These are phyloP conservation scores for Plumapathes pennacea DNA, from an alignment of 92 coral and sea anemone species.

Conservation along the genomic window DNA sequence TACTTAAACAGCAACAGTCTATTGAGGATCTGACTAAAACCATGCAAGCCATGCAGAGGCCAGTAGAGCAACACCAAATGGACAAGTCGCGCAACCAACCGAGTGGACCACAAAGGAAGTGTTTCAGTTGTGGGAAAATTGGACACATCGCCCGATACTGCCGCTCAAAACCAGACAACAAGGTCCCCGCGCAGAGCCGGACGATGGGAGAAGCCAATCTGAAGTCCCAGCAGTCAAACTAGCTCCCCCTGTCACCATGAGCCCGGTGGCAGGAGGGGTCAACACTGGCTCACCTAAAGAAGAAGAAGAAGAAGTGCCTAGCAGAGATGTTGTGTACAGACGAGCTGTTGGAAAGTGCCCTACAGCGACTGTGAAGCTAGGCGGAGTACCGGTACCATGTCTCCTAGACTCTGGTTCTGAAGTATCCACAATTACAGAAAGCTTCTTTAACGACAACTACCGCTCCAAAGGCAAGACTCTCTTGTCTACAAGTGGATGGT, in stretches of 20 bases:
- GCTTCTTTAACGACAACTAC: conserved; percentile 43
- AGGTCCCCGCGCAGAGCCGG: neutral
- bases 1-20: neutral
- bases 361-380: conserved; percentile 22
- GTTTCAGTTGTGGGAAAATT: neutral
- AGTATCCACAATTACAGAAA: conserved; percentile 57
- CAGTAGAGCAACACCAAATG: neutral
- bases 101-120: neutral
- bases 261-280: conserved; percentile 38
- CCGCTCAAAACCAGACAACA: neutral
- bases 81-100: neutral
- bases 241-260: conserved; percentile 43
- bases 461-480: conserved; percentile 38
- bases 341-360: conserved; percentile 52
- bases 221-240: conserved; percentile 11
- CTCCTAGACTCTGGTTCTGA: conserved; percentile 62
- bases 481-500: conserved; percentile 52
- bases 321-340: neutral
- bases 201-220: too few relatives aligned
- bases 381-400: conserved; percentile 41
- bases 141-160: neutral
- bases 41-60: neutral
- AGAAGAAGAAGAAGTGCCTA: neutral
- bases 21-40: neutral
- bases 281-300: conserved; percentile 13